phyloP scores from a whole-genome alignment of 1,140 invertebrate species.

The Nasonia vitripennis region DNA sequence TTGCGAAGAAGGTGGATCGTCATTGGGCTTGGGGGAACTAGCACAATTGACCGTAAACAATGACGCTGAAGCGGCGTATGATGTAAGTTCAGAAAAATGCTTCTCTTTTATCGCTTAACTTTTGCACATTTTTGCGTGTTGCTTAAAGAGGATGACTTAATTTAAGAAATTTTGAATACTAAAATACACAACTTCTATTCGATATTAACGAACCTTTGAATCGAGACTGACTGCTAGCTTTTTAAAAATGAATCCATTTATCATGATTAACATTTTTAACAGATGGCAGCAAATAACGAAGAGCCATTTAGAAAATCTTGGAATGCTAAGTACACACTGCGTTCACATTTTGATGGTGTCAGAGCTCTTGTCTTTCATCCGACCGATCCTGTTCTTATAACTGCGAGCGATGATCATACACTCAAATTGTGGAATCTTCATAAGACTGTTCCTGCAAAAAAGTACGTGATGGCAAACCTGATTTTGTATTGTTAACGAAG shows the following conservation, averaged over 20 bases:
- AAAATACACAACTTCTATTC: too few relatives aligned
- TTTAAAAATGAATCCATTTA: background rate
- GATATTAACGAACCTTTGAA: too few relatives aligned
- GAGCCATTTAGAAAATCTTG: conserved; percentile 97
- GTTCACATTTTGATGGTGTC: conserved; percentile 98
- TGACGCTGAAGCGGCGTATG: conserved; percentile 94
- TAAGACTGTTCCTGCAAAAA: conserved; percentile 97
- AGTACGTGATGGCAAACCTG: conserved; percentile 76
- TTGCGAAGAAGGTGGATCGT: conserved; percentile 87
- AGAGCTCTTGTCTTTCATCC: conserved; percentile 98
- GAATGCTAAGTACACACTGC: conserved; percentile 97
- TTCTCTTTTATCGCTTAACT: conserved; percentile 2
- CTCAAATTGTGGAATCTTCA: conserved; percentile 99
- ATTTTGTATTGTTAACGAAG: background rate
- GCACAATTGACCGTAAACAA: conserved; percentile 97
- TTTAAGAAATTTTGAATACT: conserved; percentile 24
- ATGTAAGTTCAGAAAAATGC: conserved; percentile 79
- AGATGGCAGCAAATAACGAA: conserved; percentile 87
- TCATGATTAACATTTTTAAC: conserved; percentile 52
- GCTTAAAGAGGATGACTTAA: background rate
- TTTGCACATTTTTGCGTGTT: background rate
- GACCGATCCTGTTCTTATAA: conserved; percentile 96
- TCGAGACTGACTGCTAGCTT: too few relatives aligned
- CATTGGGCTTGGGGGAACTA: conserved; percentile 93
- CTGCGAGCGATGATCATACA: conserved; percentile 98